Base-by-base conservation (phyloP, 2,797 vertebrate species). In the Poeciliopsis presidionis region DNA sequence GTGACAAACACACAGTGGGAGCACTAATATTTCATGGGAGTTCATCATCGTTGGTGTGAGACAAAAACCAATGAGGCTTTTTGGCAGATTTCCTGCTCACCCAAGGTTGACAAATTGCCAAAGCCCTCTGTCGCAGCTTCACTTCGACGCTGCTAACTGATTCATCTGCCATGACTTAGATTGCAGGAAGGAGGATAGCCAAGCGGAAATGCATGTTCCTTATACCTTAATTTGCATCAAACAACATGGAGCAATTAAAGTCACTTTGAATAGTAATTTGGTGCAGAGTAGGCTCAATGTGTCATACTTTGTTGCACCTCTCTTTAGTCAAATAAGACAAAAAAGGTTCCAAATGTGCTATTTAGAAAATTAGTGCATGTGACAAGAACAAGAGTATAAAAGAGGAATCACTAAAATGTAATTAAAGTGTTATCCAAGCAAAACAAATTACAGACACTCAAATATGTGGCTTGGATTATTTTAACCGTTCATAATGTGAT, bases 11-110 rank as follows among this genome's bases (percentile, higher is more conserved):
- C 89, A 92, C 77, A 84, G 81, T 83, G 81, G 8, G 61, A 92
- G 89, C 74, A 65, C 88, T 87, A 92, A 92, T 85, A 90, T 90
- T 93, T 93, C 88, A 92, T 83, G 83, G 91, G 90, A 94, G 93
- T 94, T 94, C 88, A 94, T 95, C 91, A 95, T 94, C 91, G 88
- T 81, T 91, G 87, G 90, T 88, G 89, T 89, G 86, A 88, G 86
- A 82, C 78, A 87, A 90, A 91, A 83, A 85, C 77, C 83, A 86
- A 87, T 88, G 88, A 92, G 87, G 91, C 91, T 93, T 93, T 92
- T 93, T 93, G 93, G 92, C 91, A 94, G 89, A 93, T 92, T 94
- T 94, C 91, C 93, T 91, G 92, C 88, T 95, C 86, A 89, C 83
- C 82, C 88, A 86, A 86, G 89, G 90, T 90, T 95, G 94, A 95